Percentiles rank a stretch among this genome's conserved stretches.
Conservation (phyloP, 1,140 invertebrate species). For the Macrobrachium nipponense region DNA sequence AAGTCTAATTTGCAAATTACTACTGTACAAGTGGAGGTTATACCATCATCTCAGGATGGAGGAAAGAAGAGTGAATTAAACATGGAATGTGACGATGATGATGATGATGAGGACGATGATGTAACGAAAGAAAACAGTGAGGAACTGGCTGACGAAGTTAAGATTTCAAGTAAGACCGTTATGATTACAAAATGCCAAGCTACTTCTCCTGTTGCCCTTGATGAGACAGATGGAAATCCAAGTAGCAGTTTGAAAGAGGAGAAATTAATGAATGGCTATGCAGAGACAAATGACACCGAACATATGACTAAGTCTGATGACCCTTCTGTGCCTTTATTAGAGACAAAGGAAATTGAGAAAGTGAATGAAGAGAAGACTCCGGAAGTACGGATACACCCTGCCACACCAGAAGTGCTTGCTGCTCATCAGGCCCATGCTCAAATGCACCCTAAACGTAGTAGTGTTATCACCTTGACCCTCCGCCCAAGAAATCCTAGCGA, state of each 20-base stretch:
- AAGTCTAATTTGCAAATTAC: slow-evolving; percentile 35
- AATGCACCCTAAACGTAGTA: slow-evolving; percentile 47
- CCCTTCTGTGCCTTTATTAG: slow-evolving; percentile 33
- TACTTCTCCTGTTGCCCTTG: no score
- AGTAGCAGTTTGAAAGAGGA: no score
- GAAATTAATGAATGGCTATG: slow-evolving; percentile 7
- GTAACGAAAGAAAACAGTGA: slow-evolving; percentile 3
- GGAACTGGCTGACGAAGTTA: no score
- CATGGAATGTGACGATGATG: slow-evolving; percentile 39
- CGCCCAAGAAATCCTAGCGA: slow-evolving; percentile 51
- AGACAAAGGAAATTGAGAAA: slow-evolving; percentile 7
- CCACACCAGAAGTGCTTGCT: slow-evolving; percentile 52
- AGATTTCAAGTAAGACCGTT: slow-evolving; percentile 26
- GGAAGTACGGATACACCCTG: slow-evolving; percentile 53
- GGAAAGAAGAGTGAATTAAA: slow-evolving; percentile 15
- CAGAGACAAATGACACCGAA: slow-evolving; percentile 5
- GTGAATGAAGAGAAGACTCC: slow-evolving; percentile 36
- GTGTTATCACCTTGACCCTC: slow-evolving; percentile 50
- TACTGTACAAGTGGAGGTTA: slow-evolving; percentile 39
- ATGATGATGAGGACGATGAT: slow-evolving; percentile 38
- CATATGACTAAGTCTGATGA: slow-evolving; percentile 7
- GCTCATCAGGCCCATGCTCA: slow-evolving; percentile 47
- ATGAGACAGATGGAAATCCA: no score
- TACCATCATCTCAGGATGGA: slow-evolving; percentile 18
- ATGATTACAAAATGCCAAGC: slow-evolving; percentile 47